phyloP scores from a whole-genome alignment of 2,888 invertebrate genomes.

The Dryococelus australis region DNA sequence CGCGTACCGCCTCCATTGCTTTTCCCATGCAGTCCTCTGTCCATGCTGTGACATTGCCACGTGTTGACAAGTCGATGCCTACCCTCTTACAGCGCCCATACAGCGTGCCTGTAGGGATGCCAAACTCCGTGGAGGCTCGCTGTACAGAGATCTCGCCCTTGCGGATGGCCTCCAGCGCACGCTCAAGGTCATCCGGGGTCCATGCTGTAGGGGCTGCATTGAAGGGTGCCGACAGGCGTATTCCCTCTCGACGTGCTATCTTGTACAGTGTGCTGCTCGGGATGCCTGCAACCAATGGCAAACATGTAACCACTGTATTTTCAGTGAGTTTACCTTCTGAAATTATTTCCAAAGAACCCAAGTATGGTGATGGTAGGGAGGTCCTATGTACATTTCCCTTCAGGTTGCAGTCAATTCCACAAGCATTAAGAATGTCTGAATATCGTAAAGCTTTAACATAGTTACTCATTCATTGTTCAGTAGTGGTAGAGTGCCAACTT shows the following conservation, averaged over 20 bases:
- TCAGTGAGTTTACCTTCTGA: too few relatives aligned
- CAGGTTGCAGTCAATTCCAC: too few relatives aligned
- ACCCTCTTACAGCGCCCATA: constrained; percentile 90
- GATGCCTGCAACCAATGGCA: constrained; percentile 65
- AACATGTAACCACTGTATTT: neutral
- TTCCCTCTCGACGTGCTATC: constrained; percentile 89
- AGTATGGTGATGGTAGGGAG: too few relatives aligned
- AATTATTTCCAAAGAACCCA: too few relatives aligned
- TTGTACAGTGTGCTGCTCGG: constrained; percentile 91
- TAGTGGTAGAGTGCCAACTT: too few relatives aligned
- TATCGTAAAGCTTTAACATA: too few relatives aligned
- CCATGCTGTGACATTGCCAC: constrained; percentile 92
- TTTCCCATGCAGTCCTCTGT: constrained; percentile 93
- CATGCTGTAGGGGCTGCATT: constrained; percentile 90
- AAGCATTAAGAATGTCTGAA: too few relatives aligned
- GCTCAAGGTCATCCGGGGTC: constrained; percentile 84
- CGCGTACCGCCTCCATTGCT: constrained; percentile 83
- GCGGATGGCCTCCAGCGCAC: constrained; percentile 82
- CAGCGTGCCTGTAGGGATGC: constrained; percentile 87
- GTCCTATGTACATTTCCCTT: too few relatives aligned
- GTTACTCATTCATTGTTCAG: too few relatives aligned
- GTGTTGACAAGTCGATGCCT: constrained; percentile 81
- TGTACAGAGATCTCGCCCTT: constrained; percentile 84
- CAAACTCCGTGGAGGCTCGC: constrained; percentile 84
- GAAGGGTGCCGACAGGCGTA: constrained; percentile 87